Base-by-base conservation (phyloP, 92 coral and sea anemone species). In the Palythoa heliodiscus region DNA sequence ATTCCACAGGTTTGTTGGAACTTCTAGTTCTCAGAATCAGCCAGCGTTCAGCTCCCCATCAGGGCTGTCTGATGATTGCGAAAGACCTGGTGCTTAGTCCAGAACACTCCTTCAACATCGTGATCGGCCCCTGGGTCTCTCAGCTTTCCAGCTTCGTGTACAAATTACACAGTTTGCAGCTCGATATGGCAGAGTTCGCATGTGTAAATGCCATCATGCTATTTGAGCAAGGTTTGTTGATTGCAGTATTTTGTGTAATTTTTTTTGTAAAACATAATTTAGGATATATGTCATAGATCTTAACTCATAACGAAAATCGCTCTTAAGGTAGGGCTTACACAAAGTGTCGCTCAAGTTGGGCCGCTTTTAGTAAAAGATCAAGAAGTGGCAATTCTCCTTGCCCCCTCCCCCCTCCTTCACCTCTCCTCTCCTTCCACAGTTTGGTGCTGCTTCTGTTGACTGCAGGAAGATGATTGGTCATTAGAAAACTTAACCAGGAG, bases 171-270 rank as follows among this genome's bases (percentile, higher is more conserved):
- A 93, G 98, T 54, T 77, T 97, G 84, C 98, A 91, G 66, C 92
- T 97, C 38, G 99, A 95, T 24, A 95, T 92, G 91, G 97, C 98
- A 14, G 99, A 97, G 83, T 97, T 95, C 81, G 98, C 98, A 38
- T 97, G 99, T 78, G 94, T 97, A 11, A 95, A 92, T 61, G 93
- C 98, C 61, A 95, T 97, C 73, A 95, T 97, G 94, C 93, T 97
- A 12, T 89, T 97, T 73, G 98, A 97, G 74, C 99, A 95, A 91
- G 99, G 99, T 97, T 73, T 90, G 80, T 76, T 37, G 55, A 58
- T 25, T 57, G 12, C 5, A 38, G 14, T 2, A 6, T 4, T 70
- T 54, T 25, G 7, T 14, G 2, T 15, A 57, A 12, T 0, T 22
- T 11, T 11, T 54, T 17, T 54, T 17, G 14, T 13, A 52, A 52